Conservation (phyloP, 2,888 invertebrate genomes). For the Aporophyla lueneburgensis region DNA sequence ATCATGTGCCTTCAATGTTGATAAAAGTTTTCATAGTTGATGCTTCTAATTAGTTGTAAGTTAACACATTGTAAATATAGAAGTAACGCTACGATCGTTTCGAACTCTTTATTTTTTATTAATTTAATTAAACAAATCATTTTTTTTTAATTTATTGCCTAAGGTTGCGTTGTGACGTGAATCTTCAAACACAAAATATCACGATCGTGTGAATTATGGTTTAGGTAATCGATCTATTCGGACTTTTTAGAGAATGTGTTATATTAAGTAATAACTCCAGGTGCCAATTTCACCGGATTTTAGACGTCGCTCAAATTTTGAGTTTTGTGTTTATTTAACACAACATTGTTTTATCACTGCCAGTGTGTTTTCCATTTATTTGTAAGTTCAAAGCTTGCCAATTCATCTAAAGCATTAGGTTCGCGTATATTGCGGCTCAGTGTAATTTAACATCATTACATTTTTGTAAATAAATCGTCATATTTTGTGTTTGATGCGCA, state of each 20-base stretch:
- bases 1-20: slow-evolving; percentile 91
- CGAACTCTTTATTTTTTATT: slow-evolving; percentile 88
- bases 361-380: slow-evolving; percentile 69
- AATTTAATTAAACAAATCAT: slow-evolving; percentile 83
- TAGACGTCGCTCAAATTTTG: slow-evolving; percentile 55
- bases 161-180: slow-evolving; percentile 75
- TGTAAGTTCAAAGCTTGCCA: slow-evolving; percentile 66
- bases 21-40: slow-evolving; percentile 89
- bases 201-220: slow-evolving; percentile 38
- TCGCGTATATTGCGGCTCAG: slow-evolving; percentile 33
- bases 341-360: slow-evolving; percentile 69
- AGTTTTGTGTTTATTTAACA: slow-evolving; percentile 48
- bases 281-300: slow-evolving; percentile 48
- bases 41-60: slow-evolving; percentile 89
- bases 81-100: slow-evolving; percentile 83
- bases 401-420: slow-evolving; percentile 51
- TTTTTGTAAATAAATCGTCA: slow-evolving; percentile 44
- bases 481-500: slow-evolving; percentile 73
- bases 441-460: slow-evolving; percentile 32
- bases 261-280: slow-evolving; percentile 21
- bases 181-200: slow-evolving; percentile 60
- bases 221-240: slow-evolving; percentile 25
- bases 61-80: slow-evolving; percentile 89
- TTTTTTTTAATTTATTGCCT: slow-evolving; percentile 86
- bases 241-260: slow-evolving; percentile 26